phyloP scores from a whole-genome alignment of 2,888 invertebrate species.

The Tipula helvola region DNA sequence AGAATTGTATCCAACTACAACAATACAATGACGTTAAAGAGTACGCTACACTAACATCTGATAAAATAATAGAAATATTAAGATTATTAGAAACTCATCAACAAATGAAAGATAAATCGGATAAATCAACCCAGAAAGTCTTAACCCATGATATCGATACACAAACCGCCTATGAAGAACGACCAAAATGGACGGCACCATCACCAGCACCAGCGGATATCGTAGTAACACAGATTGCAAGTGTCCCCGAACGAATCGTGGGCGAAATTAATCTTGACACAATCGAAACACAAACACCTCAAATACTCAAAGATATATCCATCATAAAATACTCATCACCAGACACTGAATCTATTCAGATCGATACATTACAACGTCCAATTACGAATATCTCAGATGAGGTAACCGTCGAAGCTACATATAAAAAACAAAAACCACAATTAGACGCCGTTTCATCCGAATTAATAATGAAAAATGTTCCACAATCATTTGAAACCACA shows the following conservation, averaged over 20 bases:
- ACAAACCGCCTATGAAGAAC: conserved; percentile 44
- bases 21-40: conserved; percentile 37
- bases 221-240: neutral
- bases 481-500: conserved; percentile 68
- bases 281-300: conserved; percentile 6
- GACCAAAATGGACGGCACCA: neutral
- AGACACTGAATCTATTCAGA: conserved; percentile 58
- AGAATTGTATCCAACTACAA: conserved; percentile 36
- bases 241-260: neutral
- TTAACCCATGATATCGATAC: conserved; percentile 40
- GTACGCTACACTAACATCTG: conserved; percentile 37
- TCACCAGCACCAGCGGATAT: neutral
- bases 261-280: neutral
- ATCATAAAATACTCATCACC: conserved; percentile 18
- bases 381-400: conserved; percentile 37
- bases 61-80: conserved; percentile 44
- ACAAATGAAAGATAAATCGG: conserved; percentile 24
- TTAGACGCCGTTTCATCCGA: conserved; percentile 46
- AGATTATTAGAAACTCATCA: conserved; percentile 46
- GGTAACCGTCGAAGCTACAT: conserved; percentile 59
- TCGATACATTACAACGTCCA: conserved; percentile 42
- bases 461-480: conserved; percentile 56
- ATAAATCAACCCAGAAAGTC: neutral
- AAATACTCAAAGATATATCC: neutral
- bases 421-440: conserved; percentile 43